Base-by-base conservation (phyloP, 2,888 invertebrate genomes). In the Aspidiotus destructor region DNA sequence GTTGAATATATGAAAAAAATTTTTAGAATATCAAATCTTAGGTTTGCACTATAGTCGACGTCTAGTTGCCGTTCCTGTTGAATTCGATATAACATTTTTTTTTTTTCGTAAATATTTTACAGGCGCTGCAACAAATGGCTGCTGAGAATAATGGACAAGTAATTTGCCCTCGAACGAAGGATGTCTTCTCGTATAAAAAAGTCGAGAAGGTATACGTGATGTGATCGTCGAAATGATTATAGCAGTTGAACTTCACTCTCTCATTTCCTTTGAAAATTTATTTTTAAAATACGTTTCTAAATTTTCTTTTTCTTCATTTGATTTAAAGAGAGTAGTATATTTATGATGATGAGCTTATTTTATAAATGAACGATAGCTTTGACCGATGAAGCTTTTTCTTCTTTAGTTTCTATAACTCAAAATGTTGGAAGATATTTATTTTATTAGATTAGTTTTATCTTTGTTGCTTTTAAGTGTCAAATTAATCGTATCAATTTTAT, bases 171-270 rank as follows among this genome's bases (percentile, higher is more conserved):
- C 86, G 94, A 76, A 97, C 97, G 70, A 93, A 92, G 79, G 90
- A 94, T 76, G 86, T 88, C 73, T 98, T 88, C 80, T 85, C 87
- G 72, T 86, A 92, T 78, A 89, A 92, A 74, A 93, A 95, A 77
- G 88, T 92, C 60, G 94, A 96, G 77, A 96, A 97, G 80, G 96
- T 98, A 61, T 99, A 88, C 77, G 94, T 99, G 68, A 96, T 98
- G 96, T 98, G 84, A 84, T 75, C 60, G 55, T 55, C 44, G 16
- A 41, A 60, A 52, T 64, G 62, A 55, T 10, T 62, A 28, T 11
- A 58, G 28, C 42, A 57, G 64, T 60, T 60, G 60, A 67, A 67
- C 16, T 41, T 63, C 54, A 52, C 63, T 63, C 40, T 52, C 58
- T 11, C 62, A 16, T 60, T 60, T 64, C 41, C 13, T 53, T 58